Conservation (phyloP, 2,113 vertebrate species). For the Peromyscus californicus region DNA sequence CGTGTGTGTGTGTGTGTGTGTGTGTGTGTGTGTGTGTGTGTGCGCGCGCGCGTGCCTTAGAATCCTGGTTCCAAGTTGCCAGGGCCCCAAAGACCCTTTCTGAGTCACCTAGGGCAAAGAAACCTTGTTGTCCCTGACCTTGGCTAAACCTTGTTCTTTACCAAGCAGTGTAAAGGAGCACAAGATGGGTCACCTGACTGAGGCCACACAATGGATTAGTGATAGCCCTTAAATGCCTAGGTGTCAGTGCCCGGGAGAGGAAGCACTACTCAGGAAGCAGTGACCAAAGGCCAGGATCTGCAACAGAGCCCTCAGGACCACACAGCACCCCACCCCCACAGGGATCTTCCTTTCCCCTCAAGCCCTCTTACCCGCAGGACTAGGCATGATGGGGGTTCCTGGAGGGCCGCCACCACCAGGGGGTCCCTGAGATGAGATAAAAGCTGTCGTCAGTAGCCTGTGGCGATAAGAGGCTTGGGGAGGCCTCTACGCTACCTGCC, state of each 20-base stretch:
- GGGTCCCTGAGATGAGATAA: constrained; percentile 91
- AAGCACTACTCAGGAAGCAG: background rate
- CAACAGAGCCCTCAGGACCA: background rate
- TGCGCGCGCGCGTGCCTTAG: no score
- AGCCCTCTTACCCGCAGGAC: constrained; percentile 94
- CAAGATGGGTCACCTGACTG: background rate
- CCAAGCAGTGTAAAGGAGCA: background rate
- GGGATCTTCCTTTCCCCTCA: background rate
- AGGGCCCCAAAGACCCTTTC: background rate
- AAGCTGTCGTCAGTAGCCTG: constrained; percentile 63
- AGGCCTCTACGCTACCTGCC: constrained; percentile 13
- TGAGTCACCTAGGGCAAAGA: background rate
- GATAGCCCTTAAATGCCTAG: no score
- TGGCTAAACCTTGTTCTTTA: background rate
- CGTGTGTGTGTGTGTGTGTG: background rate
- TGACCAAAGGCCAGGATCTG: background rate
- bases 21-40: background rate
- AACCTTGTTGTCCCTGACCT: background rate
- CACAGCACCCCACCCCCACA: background rate
- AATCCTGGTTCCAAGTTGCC: background rate
- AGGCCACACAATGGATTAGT: background rate
- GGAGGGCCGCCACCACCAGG: constrained; percentile 98
- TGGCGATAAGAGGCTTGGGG: background rate
- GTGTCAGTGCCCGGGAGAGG: background rate
- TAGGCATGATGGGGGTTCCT: constrained; percentile 99